Evolutionary conservation across 2,113 vertebrate species (phyloP).

Genomic region (Zingel zingel): DNA sequence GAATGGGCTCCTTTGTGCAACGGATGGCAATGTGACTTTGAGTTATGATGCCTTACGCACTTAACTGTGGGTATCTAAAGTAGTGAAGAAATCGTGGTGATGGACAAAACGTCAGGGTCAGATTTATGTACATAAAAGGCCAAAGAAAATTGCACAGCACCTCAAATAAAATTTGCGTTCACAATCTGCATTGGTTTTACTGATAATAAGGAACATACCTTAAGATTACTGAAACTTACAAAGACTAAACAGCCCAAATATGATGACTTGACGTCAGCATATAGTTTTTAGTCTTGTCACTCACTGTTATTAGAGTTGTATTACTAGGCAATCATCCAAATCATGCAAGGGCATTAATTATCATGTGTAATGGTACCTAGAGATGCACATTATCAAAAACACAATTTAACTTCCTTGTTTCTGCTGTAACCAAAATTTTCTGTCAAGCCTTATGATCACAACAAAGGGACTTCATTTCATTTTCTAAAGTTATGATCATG

Average conservation of each 20-base stretch:
- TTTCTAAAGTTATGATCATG: neutral
- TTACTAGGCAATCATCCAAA: neutral
- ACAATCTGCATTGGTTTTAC: conserved; percentile 3
- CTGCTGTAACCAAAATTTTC: neutral
- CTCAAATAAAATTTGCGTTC: conserved; percentile 16
- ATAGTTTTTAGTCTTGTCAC: neutral
- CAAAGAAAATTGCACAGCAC: neutral
- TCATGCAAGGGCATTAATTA: neutral
- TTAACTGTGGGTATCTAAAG: conserved; percentile 49
- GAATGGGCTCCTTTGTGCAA: conserved; percentile 62
- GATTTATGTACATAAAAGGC: conserved; percentile 37
- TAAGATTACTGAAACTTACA: neutral
- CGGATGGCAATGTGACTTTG: conserved; percentile 66
- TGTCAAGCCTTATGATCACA: neutral
- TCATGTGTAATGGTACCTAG: neutral
- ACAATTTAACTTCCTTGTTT: neutral
- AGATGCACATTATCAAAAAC: neutral
- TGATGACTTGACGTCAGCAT: neutral
- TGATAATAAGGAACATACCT: neutral
- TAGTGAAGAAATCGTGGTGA: conserved; percentile 36
- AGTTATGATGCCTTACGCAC: conserved; percentile 55
- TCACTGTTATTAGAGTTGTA: neutral
- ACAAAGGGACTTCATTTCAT: neutral
- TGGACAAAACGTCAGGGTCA: conserved; percentile 35
- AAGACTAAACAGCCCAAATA: neutral